These are phyloP conservation scores for Odobenus rosmarus DNA, from an alignment of 2,113 vertebrate genomes.

Conservation along the genomic window DNA sequence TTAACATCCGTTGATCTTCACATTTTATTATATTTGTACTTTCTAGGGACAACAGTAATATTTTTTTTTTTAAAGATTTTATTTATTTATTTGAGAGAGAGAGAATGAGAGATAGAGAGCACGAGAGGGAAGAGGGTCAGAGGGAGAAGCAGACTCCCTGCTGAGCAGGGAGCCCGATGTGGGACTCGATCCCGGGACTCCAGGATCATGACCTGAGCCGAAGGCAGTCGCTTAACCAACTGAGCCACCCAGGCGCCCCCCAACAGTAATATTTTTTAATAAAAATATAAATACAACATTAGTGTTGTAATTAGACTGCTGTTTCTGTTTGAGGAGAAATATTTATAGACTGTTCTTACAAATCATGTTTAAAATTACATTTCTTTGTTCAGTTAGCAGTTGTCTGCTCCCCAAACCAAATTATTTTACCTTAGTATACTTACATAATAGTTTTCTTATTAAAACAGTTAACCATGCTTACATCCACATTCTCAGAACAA, in stretches of 20 bases:
- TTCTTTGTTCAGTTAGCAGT: not conserved
- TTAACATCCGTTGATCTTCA: not conserved
- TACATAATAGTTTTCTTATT: not conserved
- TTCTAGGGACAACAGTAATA: not conserved
- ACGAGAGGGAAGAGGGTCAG: too few species aligned
- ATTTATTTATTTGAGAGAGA: too few species aligned
- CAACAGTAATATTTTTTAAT: not conserved
- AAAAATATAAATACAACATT: not conserved
- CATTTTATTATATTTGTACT: not conserved
- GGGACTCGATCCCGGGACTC: too few species aligned
- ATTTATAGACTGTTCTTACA: not conserved
- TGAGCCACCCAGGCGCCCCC: too few species aligned
- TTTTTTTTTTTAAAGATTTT: too few species aligned
- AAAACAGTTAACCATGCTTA: not conserved
- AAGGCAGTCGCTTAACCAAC: too few species aligned
- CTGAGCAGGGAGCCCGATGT: too few species aligned
- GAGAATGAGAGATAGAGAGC: too few species aligned
- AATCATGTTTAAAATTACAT: constrained; percentile 6
- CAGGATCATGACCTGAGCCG: too few species aligned
- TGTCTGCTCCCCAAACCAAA: constrained; percentile 17
- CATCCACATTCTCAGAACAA: constrained; percentile 25
- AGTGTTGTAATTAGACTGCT: not conserved
- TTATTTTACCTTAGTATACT: not conserved
- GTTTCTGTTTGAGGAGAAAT: constrained; percentile 42
- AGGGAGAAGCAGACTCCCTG: too few species aligned